Conservation (phyloP, 2,113 vertebrate species). For the Callocephalon fimbriatum region DNA sequence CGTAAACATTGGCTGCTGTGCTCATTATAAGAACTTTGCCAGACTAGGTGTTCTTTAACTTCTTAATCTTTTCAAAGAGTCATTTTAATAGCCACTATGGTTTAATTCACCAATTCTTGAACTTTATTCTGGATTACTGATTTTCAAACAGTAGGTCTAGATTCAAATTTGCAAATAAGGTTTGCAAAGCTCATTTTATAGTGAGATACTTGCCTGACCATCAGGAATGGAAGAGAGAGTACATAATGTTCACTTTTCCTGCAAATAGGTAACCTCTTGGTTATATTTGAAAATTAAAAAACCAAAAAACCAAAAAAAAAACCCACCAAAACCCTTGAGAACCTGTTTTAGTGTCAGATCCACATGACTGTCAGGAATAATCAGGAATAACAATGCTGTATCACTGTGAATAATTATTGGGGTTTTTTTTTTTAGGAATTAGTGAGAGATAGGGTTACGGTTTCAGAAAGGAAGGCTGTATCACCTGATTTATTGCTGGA, state of each 20-base stretch:
- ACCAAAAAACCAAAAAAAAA: background rate
- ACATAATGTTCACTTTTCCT: background rate
- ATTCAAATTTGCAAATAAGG: background rate
- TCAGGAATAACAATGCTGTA: background rate
- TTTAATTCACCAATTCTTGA: background rate
- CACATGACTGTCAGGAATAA: background rate
- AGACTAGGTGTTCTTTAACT: background rate
- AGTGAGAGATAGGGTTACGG: background rate
- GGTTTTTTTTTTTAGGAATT: background rate
- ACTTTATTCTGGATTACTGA: background rate
- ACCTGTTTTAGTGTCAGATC: background rate
- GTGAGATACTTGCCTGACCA: background rate
- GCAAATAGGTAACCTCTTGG: background rate
- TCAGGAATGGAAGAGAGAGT: background rate
- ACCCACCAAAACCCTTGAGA: background rate
- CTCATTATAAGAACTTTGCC: background rate
- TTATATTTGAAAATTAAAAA: background rate
- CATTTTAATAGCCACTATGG: background rate
- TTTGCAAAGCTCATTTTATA: background rate
- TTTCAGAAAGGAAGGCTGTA: background rate
- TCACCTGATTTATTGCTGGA: background rate
- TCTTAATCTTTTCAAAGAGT: background rate
- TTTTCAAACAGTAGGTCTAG: background rate
- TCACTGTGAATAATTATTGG: background rate
- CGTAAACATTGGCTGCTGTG: background rate